Percentiles rank a stretch among this genome's conserved stretches.
phyloP scores from a whole-genome alignment of 2,113 vertebrate genomes.

The Oryzias curvinotus region DNA sequence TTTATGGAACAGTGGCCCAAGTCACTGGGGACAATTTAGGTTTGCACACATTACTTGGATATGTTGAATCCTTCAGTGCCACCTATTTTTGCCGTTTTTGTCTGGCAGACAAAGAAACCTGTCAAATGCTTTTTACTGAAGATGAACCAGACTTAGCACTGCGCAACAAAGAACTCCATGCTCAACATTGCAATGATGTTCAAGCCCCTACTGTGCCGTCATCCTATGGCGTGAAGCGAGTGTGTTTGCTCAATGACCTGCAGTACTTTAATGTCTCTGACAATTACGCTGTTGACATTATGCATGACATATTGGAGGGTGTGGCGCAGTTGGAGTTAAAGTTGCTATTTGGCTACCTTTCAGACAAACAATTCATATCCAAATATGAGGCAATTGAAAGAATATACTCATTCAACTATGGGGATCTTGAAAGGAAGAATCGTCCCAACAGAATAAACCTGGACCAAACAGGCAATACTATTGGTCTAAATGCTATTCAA shows the following conservation, averaged over 20 bases:
- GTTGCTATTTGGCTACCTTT: neutral
- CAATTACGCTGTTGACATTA: neutral
- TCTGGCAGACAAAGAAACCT: neutral
- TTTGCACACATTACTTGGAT: neutral
- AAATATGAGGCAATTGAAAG: neutral
- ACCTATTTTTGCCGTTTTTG: conserved; percentile 1
- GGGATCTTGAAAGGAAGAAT: neutral
- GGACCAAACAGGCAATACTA: neutral
- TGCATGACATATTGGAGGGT: too few relatives aligned
- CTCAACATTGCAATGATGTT: neutral
- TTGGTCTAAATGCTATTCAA: conserved; percentile 4
- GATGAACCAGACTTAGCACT: neutral
- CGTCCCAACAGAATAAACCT: neutral
- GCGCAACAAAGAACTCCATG: neutral
- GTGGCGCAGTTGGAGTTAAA: too few relatives aligned
- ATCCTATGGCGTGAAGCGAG: neutral
- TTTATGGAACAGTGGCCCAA: neutral
- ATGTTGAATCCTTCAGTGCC: neutral
- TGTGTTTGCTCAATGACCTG: neutral
- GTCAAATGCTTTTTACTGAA: neutral
- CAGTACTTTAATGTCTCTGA: conserved; percentile 5
- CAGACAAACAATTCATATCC: neutral
- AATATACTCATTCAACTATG: conserved; percentile 2
- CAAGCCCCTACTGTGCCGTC: neutral
- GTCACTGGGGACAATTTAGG: conserved; percentile 10